A percentile compares a stretch with the other conserved stretches of the same genome.
phyloP scores from a whole-genome alignment of 1,140 invertebrate genomes.

The Cyclargus thomasi region DNA sequence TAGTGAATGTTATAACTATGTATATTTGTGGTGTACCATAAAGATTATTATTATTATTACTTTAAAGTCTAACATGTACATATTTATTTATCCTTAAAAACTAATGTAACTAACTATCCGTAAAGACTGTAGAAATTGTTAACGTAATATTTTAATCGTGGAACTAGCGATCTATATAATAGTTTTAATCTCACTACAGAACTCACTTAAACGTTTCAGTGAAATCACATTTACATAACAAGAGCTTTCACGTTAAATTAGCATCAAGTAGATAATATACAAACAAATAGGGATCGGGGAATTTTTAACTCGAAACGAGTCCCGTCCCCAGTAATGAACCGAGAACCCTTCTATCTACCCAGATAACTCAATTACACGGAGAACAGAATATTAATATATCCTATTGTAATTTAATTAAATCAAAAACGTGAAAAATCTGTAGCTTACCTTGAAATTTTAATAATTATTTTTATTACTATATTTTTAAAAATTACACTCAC shows the following conservation, averaged over 20 bases:
- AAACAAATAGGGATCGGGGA: neutral
- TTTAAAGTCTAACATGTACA: too few species aligned
- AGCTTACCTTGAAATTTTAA: too few species aligned
- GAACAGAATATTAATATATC: neutral
- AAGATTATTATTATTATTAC: too few species aligned
- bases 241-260: neutral
- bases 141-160: too few species aligned
- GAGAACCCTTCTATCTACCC: neutral
- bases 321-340: conserved; percentile 8
- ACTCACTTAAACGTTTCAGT: neutral
- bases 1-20: too few species aligned
- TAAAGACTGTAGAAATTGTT: too few species aligned
- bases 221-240: neutral
- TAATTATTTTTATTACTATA: too few species aligned
- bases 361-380: neutral
- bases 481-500: too few species aligned
- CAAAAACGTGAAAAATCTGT: neutral
- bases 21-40: too few species aligned
- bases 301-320: conserved; percentile 3
- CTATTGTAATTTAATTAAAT: neutral
- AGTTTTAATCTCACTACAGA: neutral
- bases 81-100: too few species aligned
- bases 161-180: neutral
- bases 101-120: too few species aligned
- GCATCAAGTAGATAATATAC: neutral